phyloP scores from a whole-genome alignment of 2,113 vertebrate genomes.

The Bos indicus region DNA sequence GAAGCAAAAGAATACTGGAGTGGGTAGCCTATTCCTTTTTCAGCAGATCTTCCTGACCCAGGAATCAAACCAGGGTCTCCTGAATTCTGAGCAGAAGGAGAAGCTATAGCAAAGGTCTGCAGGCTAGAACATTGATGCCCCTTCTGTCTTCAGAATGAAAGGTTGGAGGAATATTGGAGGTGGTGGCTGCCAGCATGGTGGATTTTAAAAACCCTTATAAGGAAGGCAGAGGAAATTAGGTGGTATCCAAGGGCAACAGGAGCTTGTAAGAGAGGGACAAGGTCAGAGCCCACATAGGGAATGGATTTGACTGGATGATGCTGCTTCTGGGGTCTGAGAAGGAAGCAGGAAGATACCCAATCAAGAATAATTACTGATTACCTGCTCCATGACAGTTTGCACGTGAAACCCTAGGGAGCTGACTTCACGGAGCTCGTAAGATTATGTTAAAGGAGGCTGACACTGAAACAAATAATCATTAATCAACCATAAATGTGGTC shows the following conservation, averaged over 20 bases:
- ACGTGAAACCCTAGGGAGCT: not conserved
- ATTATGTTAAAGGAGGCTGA: not conserved
- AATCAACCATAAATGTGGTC: not conserved
- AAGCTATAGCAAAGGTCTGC: not conserved
- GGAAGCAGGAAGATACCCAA: not conserved
- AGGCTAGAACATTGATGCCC: not conserved
- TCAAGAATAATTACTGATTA: not conserved
- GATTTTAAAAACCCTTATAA: not conserved
- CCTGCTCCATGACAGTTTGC: not conserved
- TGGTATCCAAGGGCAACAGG: not conserved
- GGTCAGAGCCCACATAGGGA: not conserved
- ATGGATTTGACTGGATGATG: not conserved
- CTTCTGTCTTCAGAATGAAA: not conserved
- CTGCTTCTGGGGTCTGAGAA: not conserved
- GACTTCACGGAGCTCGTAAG: not conserved
- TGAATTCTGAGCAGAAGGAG: not conserved
- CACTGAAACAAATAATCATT: not conserved
- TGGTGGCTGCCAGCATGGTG: not conserved
- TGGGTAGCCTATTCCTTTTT: not conserved
- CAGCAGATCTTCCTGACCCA: fast-evolving
- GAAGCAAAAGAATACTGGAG: not conserved
- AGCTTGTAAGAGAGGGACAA: not conserved
- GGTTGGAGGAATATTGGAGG: not conserved
- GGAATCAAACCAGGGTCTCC: not conserved
- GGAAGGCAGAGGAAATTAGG: not conserved